Conservation (phyloP, 1,140 invertebrate species). For the Listronotus oregonensis region DNA sequence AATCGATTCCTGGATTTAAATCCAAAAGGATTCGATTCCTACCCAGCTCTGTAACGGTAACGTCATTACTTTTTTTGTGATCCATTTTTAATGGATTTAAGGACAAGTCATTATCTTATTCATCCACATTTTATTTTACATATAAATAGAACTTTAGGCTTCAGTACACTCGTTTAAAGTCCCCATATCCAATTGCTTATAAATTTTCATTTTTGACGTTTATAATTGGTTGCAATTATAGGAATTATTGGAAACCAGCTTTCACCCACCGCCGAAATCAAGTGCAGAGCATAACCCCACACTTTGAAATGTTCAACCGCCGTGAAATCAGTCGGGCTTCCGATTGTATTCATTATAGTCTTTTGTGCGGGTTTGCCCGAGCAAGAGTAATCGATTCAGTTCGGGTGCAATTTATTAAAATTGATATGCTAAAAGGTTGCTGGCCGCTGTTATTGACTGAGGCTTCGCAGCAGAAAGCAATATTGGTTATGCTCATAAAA, state of each 20-base stretch:
- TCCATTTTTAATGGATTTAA: no score
- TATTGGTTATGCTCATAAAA: conserved; percentile 25
- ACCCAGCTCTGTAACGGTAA: no score
- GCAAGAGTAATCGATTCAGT: conserved; percentile 32
- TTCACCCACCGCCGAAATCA: conserved; percentile 10
- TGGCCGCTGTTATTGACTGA: conserved; percentile 22
- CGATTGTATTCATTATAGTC: conserved; percentile 37
- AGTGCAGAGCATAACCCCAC: conserved; percentile 27
- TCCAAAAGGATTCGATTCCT: no score
- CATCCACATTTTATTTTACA: conserved; percentile 1
- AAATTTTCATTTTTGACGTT: conserved; percentile 21
- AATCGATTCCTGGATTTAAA: no score
- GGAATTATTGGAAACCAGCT: conserved; percentile 27
- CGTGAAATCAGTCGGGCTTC: conserved; percentile 33
- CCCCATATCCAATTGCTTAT: neutral
- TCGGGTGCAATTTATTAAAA: conserved; percentile 35
- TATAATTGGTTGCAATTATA: conserved; percentile 33
- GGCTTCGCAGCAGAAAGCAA: conserved; percentile 25
- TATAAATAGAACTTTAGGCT: conserved; percentile 8
- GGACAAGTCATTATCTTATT: no score
- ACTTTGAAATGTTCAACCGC: conserved; percentile 27
- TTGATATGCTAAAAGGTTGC: conserved; percentile 37
- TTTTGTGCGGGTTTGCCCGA: conserved; percentile 29
- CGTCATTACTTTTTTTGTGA: no score
- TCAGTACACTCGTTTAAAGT: neutral